phyloP scores from a whole-genome alignment of 2,888 invertebrate genomes.

The Netelia fuscicornis region DNA sequence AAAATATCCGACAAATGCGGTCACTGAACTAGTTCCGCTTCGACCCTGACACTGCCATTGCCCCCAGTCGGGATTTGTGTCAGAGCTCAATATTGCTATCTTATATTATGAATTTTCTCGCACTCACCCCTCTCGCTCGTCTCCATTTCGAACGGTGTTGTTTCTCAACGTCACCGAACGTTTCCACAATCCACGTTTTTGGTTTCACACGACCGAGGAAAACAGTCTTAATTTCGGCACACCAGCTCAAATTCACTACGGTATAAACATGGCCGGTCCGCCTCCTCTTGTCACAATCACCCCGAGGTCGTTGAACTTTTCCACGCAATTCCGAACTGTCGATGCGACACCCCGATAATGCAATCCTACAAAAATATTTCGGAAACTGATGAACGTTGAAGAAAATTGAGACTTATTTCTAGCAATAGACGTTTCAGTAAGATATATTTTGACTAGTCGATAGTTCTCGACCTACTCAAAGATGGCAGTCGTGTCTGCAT shows the following conservation, averaged over 20 bases:
- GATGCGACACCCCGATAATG: slow-evolving; percentile 16
- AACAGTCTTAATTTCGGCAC: slow-evolving; percentile 69
- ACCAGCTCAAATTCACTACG: slow-evolving; percentile 79
- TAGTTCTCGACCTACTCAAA: slow-evolving; percentile 77
- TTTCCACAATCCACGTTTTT: slow-evolving; percentile 36
- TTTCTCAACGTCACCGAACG: slow-evolving; percentile 13
- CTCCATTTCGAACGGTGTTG: slow-evolving; percentile 76
- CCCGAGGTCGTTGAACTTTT: slow-evolving; percentile 83
- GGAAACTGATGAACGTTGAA: background rate
- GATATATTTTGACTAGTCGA: slow-evolving; percentile 78
- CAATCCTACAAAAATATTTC: slow-evolving; percentile 21
- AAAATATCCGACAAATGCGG: slow-evolving; percentile 83
- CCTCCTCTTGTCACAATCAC: slow-evolving; percentile 77
- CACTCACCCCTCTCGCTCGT: slow-evolving; percentile 83
- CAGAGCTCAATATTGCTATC: slow-evolving; percentile 80
- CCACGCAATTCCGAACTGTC: slow-evolving; percentile 2
- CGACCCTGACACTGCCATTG: slow-evolving; percentile 89
- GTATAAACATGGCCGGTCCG: slow-evolving; percentile 84
- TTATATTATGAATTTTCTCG: slow-evolving; percentile 63
- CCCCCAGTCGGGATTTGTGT: slow-evolving; percentile 84
- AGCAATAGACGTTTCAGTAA: slow-evolving; percentile 35
- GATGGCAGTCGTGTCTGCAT: slow-evolving; percentile 58
- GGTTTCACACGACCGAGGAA: slow-evolving; percentile 41
- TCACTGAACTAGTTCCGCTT: slow-evolving; percentile 87
- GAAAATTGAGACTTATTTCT: slow-evolving; percentile 33